Base-by-base conservation (phyloP, 2,113 vertebrate genomes). In the Zootoca vivipara region DNA sequence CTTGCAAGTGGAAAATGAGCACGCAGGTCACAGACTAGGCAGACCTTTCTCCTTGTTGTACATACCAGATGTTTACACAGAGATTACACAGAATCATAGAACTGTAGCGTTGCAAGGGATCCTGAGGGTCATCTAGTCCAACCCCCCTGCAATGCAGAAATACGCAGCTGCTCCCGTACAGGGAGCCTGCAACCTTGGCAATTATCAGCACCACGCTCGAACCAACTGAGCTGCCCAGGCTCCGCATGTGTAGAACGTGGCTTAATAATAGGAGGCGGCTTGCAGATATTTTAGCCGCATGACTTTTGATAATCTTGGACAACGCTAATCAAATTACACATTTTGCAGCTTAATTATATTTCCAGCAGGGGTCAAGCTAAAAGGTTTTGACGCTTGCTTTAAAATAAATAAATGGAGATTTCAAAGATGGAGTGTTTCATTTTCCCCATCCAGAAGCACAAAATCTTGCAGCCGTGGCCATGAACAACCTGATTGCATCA, bases 301-400 rank as follows among this genome's bases (percentile, higher is more conserved):
- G 91, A 80, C 33, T 92, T 92, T 95, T 40, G 95, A 94, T 96
- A 95, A 94, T 92, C 87, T 93, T 91, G 89, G 95, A 95, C 93
- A 95, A 95, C 93, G 92, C 88, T 93, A 95, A 96, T 96, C 95
- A 95, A 87, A 95, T 95, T 93, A 93, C 91, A 89, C 94, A 93
- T 94, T 96, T 93, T 94, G 87, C 90, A 90, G 95, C 92, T 94
- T 94, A 96, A 95, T 94, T 93, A 94, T 95, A 95, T 96, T 96
- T 92, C 92, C 90, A 95, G 93, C 93, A 90, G 90, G 2, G 38
- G 84, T 42, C 56, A 13, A 30, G 38, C 2, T 10, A 26, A 77
- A 42, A n/a, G 35, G 56, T 28, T 38, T 77, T 30, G 56, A 4
- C 40, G 62, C 26, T 35, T 72, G 46, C 9, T n/a, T n/a, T n/a